Base-by-base conservation (phyloP, 2,113 vertebrate genomes). In the Trogon melanurus region DNA sequence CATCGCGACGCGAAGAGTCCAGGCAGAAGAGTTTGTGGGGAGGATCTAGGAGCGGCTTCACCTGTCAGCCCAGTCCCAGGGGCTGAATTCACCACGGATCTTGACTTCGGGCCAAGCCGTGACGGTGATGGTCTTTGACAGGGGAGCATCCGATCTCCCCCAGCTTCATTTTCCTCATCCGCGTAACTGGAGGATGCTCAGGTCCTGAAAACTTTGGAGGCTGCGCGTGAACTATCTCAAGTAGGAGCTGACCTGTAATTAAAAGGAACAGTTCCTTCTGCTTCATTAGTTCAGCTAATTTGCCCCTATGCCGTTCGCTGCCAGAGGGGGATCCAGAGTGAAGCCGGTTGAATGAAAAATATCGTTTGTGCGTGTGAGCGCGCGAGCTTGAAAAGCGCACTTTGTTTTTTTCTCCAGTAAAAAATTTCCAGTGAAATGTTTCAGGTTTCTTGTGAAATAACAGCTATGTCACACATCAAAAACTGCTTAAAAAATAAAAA, bases 401-500 rank as follows among this genome's bases (percentile, higher is more conserved):
- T 85, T 91, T 88, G 69, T 79, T 86, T 69, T 82, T 79, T 88
- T 76, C 78, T 95, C 76, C 66, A 79, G 65, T 67, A 89, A 93
- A 91, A 84, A 88, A 67, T 91, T 84, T 91, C 94, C 89, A 88
- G 69, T 3, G 0, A 88, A 91, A 93, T 93, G 88, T 85, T 83
- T 88, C 58, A 57, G 79, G 88, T 88, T 91, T 85, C 91, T 93
- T 44, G 3, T 95, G 93, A 91, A 95, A 85, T 88, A 84, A 72
- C 91, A 93, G 70, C 84, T 76, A 81, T 91, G 88, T 88, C 84
- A 81, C 79, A 93, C 79, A 91, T 93, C 94, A 93, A 95, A 91
- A 85, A 67, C 53, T 80, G 64, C 32, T 62, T n/a, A 20, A 53
- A 85, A 32, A 65, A 79, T 64, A 44, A 41, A 41, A 41, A 41